Base-by-base conservation (phyloP, 2,888 invertebrate species). In the Taenaris catops region DNA sequence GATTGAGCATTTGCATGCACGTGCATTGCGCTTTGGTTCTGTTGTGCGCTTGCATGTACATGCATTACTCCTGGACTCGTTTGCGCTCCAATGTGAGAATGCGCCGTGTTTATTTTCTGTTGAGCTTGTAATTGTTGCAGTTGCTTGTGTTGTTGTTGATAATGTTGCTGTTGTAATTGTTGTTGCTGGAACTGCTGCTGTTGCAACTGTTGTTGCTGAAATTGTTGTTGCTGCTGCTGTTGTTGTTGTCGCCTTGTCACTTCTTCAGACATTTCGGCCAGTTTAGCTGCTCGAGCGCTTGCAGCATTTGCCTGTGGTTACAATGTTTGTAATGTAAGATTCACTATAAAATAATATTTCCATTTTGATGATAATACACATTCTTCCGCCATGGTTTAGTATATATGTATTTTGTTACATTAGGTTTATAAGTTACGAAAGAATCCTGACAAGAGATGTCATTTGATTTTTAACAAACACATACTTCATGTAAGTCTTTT, bases 221-320 rank as follows among this genome's bases (percentile, higher is more conserved):
- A n/a, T 3, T 24, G 79, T 11, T 48, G 51, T 7, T 51, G 89
- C 76, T 45, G 44, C 16, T 46, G 35, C 4, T 48, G 46, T 20
- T 48, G 41, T 20, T 37, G 54, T 9, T 58, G 57, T n/a, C 92
- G 67, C 25, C 93, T 74, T 40, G 92, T 73, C 4, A 94, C 91
- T 63, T 95, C 94, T 58, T 96, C 94, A 1, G 93, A 91, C 93
- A 95, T 94, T 71, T 95, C 95, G 2, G 91, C 91, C 38, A 94
- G 79, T 63, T 94, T 92, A 0, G 92, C 92, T 23, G 90, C 88
- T 9, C 81, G 72, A 0, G 67, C 69, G 20, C 50, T 69, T 51
- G 71, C 70, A 0, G 64, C 60, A 46, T 48, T 65, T 8, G 61
- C 34, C 35, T 55, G 62, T n/a, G n/a, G n/a, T n/a, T n/a, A n/a